These are phyloP conservation scores for Heterotilapia buettikoferi DNA, from an alignment of 2,113 vertebrate genomes.

Conservation along the genomic window DNA sequence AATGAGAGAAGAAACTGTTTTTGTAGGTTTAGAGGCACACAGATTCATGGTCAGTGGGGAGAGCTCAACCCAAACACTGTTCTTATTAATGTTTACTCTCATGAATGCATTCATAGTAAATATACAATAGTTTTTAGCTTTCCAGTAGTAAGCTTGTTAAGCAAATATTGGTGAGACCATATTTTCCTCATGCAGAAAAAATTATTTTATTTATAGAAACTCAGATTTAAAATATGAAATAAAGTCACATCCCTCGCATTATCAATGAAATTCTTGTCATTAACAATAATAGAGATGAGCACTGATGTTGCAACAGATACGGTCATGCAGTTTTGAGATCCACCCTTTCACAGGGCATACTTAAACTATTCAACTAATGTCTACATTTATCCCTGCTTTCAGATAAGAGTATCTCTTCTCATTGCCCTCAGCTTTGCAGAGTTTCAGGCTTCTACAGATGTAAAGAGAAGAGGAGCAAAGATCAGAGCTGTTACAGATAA, in stretches of 20 bases:
- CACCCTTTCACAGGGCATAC: too few relatives aligned
- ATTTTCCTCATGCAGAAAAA: neutral
- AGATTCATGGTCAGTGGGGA: neutral
- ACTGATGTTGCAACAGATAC: too few relatives aligned
- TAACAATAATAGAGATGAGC: too few relatives aligned
- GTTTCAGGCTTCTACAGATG: too few relatives aligned
- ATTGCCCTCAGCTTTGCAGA: too few relatives aligned
- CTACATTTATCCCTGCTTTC: too few relatives aligned
- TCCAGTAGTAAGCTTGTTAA: neutral
- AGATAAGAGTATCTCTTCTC: too few relatives aligned
- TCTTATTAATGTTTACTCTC: neutral
- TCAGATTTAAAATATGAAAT: neutral
- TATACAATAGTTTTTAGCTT: neutral
- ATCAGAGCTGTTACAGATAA: too few relatives aligned
- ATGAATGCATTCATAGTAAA: neutral
- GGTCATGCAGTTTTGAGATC: too few relatives aligned
- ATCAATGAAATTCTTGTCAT: too few relatives aligned
- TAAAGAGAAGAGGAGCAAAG: too few relatives aligned
- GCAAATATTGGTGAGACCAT: neutral
- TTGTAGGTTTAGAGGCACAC: neutral
- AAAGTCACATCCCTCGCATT: neutral
- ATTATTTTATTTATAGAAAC: neutral
- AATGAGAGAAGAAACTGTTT: neutral
- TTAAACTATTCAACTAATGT: neutral
- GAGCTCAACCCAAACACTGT: neutral